These are phyloP conservation scores for Coenobita brevimanus DNA, from an alignment of 1,140 invertebrate species.

Conservation along the genomic window DNA sequence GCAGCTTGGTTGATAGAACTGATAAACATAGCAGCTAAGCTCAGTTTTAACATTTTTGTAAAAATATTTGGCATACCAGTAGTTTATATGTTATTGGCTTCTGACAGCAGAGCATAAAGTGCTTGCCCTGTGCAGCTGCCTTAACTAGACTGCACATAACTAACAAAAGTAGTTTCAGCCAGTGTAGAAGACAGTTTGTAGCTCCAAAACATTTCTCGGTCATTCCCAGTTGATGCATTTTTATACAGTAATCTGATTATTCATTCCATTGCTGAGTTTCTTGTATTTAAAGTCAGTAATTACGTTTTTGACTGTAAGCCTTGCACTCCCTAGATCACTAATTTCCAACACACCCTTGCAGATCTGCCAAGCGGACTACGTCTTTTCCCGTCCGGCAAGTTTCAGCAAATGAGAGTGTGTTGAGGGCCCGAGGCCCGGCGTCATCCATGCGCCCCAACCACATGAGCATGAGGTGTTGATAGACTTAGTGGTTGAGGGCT, in stretches of 20 bases:
- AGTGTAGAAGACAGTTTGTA: background rate
- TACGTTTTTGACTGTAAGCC: background rate
- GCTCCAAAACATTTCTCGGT: background rate
- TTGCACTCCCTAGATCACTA: background rate
- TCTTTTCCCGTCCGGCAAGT: slow-evolving; percentile 61
- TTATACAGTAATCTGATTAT: background rate
- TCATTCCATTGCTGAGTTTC: background rate
- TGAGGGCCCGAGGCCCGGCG: slow-evolving; percentile 40
- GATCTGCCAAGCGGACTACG: slow-evolving; percentile 65
- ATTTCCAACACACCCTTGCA: slow-evolving; percentile 5
- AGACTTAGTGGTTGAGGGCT: too few species aligned
- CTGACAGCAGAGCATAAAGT: slow-evolving; percentile 1
- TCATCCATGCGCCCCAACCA: slow-evolving; percentile 44
- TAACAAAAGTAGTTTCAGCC: background rate
- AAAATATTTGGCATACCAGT: background rate
- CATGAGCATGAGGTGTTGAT: slow-evolving; percentile 58
- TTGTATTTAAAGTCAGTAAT: too few species aligned
- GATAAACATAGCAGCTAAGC: background rate
- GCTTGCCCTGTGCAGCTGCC: slow-evolving; percentile 11
- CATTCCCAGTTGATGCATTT: slow-evolving; percentile 28
- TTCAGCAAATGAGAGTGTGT: slow-evolving; percentile 60
- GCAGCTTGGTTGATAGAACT: background rate
- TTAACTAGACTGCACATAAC: slow-evolving; percentile 16
- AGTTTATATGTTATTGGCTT: slow-evolving; percentile 4
- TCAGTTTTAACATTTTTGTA: background rate